Evolutionary conservation across 2,888 invertebrate species (phyloP), one percentile per base, ranked within the genome.

Genomic region (Pandemis cinnamomeana): DNA sequence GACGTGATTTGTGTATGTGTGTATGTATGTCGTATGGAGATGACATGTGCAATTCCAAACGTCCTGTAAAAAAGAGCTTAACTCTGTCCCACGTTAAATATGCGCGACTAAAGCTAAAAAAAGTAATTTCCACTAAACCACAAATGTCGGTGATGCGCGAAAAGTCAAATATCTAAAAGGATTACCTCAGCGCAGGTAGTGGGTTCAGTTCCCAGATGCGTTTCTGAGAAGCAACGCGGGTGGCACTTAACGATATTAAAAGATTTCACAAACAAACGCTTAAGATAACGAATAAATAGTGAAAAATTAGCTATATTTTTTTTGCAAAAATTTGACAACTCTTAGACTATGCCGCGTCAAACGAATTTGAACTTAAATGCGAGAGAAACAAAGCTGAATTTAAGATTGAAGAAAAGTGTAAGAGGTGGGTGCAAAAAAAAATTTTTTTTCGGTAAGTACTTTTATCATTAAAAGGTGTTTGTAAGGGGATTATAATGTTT

Each of bases 141-240:
- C 68, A 27, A 71, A 48, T 68, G 60, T 68, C 71, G 71, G 62
- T 63, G 46, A 68, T 61, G 71, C 73, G 74, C 74, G 74, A 75
- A 75, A 77, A 77, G 76, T 77, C 76, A 77, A 77, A 71, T 63
- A 67, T 66, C 10, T 76, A 75, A 76, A 77, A 77, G 76, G 76
- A 77, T 77, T 77, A 75, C 48, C 20, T 64, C 60, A 79, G 78
- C 36, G 77, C 88, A 89, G 90, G 89, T 89, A 91, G 87, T 84
- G 80, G 80, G 84, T 87, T 90, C 80, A 83, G 80, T 81, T 80
- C 78, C 78, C 78, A 70, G 76, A 70, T 77, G 71, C 15, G 66
- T 42, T 88, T 90, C 89, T 79, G 76, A 78, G 89, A 88, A 90
- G 76, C 89, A 76, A 84, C 80, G 89, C 87, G 90, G 90, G 90